Base-by-base conservation (phyloP, 2,888 invertebrate genomes). In the Amiota communis region DNA sequence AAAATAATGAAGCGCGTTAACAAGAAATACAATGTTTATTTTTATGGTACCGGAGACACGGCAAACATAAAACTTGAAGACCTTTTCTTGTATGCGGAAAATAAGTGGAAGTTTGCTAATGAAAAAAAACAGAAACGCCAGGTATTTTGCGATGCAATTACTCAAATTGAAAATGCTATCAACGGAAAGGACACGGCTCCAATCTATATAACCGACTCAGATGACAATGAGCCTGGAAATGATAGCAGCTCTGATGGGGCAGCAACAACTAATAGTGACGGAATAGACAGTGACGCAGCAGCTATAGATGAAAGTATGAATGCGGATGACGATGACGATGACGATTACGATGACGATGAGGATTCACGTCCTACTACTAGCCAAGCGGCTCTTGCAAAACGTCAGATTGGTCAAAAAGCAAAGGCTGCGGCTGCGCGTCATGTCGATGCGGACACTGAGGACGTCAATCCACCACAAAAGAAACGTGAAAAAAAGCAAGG, bases 21-120 rank as follows among this genome's bases (percentile, higher is more conserved):
- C 77, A 95, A 95, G 88, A 94, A 93, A 86, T 96, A 95, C 87
- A 94, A 93, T 89, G 97, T 98, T 67, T 95, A 95, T 88, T 98
- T 98, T 91, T 98, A 96, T 90, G 98, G 98, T 0, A 98, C 98
- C 0, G 95, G 96, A 79, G 98, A 98, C 92, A 96, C 95, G 69
- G 96, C 93, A 79, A 93, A 93, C 77, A 95, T 93, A 46, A 95
- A 96, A 85, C 91, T 94, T 0, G 97, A 97, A 87, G 97, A 97
- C 90, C 91, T 98, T 20, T 97, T 93, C 86, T 94, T 94, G 71
- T 98, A 97, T 87, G 92, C 92, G 0, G 95, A 95, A 81, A 96
- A 96, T 72, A 89, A 89, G 74, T 89, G 93, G 92, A 80, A 96
- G 94, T 90, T 95, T 93, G 89, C 92, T 92, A 70, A 93, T 90